Base-by-base conservation (phyloP, 30 jellyfish, hydroid and myxozoan genomes). In the Aurelia sp. region DNA sequence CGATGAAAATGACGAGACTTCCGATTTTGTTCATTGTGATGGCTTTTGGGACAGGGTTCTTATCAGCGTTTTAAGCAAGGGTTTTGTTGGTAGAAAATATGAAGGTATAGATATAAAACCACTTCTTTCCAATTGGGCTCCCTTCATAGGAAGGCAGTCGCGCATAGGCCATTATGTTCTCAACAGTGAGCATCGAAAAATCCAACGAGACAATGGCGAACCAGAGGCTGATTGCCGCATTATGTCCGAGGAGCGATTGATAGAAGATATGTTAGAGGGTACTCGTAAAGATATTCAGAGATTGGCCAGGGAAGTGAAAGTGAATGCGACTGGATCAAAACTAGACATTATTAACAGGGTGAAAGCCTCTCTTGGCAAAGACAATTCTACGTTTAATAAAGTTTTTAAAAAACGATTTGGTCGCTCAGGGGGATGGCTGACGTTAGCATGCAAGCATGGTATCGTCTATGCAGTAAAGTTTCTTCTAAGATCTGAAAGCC, bases 401-500 rank as follows among this genome's bases (percentile, higher is more conserved):
- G 53, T 73, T 3, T 73, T 85, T 22, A 72, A 24, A 63, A 85
- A 71, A 55, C 71, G 62, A 18, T 70, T 50, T 63, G 93, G 93
- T 0, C 76, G 73, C 19, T 84, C 93, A 3, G 93, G 93, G 20
- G 93, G 93, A 5, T 84, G 93, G 93, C 81, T 84, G 7, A 70
- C 87, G 3, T 55, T 72, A 33, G 62, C 93, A 17, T 70, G 93
- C 53, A 27, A 38, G 21, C 88, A 84, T 22, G 88, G 88, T 4
- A 55, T 84, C 13, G 60, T 84, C 3, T 84, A 84, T 57, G 81
- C 57, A 3, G 73, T 69, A n/a, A n/a, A n/a, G n/a, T n/a, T n/a
- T n/a, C n/a, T n/a, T n/a, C n/a, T n/a, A n/a, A n/a, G n/a, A n/a
- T 80, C 93, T 20, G 93, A 84, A 33, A 84, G 88, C 41, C 82